A percentile compares a stretch with the other conserved stretches of the same genome.
phyloP scores from a whole-genome alignment of 2,113 vertebrate genomes.

The Monopterus albus region DNA sequence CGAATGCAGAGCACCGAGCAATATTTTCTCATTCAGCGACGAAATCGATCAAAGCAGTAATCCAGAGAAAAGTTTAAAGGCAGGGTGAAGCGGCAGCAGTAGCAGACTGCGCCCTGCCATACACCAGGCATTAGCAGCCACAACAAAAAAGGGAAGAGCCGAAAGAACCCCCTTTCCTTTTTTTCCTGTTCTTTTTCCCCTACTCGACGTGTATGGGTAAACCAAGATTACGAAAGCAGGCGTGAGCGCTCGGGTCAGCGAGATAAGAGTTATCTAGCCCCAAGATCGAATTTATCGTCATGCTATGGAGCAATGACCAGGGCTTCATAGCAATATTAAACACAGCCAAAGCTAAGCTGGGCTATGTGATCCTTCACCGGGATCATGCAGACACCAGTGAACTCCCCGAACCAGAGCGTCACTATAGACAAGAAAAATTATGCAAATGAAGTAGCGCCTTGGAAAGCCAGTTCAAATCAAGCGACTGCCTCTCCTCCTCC shows the following conservation, averaged over 20 bases:
- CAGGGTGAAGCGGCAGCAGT: conserved; percentile 61
- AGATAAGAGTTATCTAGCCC: conserved; percentile 85
- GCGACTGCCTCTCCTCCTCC: conserved; percentile 79
- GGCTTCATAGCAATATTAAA: conserved; percentile 88
- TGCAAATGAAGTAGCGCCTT: conserved; percentile 91
- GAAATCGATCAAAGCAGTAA: conserved; percentile 85
- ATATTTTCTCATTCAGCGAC: conserved; percentile 87
- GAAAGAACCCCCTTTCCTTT: conserved; percentile 70
- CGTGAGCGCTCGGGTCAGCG: conserved; percentile 77
- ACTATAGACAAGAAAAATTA: conserved; percentile 96
- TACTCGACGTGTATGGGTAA: conserved; percentile 80
- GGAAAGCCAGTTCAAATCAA: conserved; percentile 84
- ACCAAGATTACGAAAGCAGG: conserved; percentile 82
- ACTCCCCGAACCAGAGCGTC: conserved; percentile 89
- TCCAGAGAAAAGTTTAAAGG: conserved; percentile 80
- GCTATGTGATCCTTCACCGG: conserved; percentile 85
- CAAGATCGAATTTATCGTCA: conserved; percentile 79
- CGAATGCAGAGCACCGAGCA: conserved; percentile 88
- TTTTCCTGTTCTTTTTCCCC: conserved; percentile 53
- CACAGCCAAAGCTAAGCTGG: conserved; percentile 80
- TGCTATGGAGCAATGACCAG: conserved; percentile 82
- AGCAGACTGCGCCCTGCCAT: conserved; percentile 78
- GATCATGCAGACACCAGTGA: conserved; percentile 83
- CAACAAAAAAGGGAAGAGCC: conserved; percentile 76
- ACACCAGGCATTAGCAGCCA: conserved; percentile 82